Conservation (phyloP, 2,797 vertebrate genomes). For the Pangasius larnaudii region DNA sequence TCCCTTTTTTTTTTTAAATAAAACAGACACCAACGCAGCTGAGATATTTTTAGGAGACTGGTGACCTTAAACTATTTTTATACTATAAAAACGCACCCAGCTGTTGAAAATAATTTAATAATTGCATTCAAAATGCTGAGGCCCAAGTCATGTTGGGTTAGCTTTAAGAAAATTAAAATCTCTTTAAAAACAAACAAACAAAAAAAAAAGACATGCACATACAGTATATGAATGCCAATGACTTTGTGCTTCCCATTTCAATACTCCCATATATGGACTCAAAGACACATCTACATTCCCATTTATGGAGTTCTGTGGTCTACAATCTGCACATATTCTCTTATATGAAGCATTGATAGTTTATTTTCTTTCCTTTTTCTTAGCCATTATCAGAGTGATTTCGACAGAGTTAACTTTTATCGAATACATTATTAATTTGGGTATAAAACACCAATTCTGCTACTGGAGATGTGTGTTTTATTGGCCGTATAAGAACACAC, state of each 20-base stretch:
- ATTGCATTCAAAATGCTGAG: not conserved
- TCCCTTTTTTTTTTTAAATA: too few species aligned
- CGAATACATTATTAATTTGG: not conserved
- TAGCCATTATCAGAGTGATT: not conserved
- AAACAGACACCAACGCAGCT: not conserved
- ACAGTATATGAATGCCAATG: not conserved
- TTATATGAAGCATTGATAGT: not conserved
- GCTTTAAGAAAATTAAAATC: not conserved
- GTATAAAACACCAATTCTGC: not conserved
- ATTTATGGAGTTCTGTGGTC: not conserved
- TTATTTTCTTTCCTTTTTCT: not conserved
- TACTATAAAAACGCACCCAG: not conserved
- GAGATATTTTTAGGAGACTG: not conserved
- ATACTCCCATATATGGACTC: not conserved
- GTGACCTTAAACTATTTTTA: conserved; percentile 26
- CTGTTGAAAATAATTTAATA: conserved; percentile 11
- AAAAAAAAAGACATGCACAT: not conserved
- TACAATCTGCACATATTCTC: not conserved
- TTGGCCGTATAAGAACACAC: not conserved
- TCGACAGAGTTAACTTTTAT: not conserved
- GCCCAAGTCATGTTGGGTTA: not conserved
- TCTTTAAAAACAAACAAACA: not conserved
- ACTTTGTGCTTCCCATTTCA: not conserved
- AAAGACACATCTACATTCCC: not conserved
- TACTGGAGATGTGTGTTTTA: not conserved